phyloP scores from a whole-genome alignment of 2,113 vertebrate species.

The Eolophus roseicapilla region DNA sequence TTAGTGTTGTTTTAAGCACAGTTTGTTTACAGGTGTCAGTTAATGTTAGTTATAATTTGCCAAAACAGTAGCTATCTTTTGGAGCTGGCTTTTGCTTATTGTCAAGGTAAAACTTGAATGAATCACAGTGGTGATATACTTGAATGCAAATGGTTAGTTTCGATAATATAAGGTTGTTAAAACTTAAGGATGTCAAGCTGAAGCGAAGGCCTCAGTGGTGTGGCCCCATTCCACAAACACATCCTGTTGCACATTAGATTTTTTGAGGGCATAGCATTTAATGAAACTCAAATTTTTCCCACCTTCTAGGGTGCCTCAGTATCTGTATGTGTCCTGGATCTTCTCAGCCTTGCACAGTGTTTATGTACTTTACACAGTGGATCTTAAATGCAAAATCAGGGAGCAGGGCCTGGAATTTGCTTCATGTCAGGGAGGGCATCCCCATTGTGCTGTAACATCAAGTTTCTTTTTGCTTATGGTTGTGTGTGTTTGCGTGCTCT shows the following conservation, averaged over 20 bases:
- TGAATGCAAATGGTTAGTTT: not conserved
- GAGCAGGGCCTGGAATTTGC: not conserved
- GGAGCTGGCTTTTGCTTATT: not conserved
- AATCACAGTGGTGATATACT: not conserved
- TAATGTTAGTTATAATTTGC: not conserved
- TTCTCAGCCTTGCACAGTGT: not conserved
- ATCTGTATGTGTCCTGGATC: not conserved
- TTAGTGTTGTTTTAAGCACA: not conserved
- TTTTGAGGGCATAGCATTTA: not conserved
- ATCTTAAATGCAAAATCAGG: not conserved
- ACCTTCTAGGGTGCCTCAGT: not conserved
- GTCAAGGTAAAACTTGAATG: not conserved
- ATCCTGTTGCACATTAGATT: not conserved
- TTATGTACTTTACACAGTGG: not conserved
- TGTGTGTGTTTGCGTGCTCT: not conserved
- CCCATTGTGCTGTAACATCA: not conserved
- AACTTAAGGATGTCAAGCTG: not conserved
- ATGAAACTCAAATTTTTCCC: not conserved
- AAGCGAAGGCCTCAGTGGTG: not conserved
- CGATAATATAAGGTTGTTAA: not conserved
- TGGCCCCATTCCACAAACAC: not conserved
- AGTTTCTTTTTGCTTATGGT: not conserved
- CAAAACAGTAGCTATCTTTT: not conserved
- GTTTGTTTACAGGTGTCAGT: not conserved
- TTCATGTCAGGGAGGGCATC: not conserved